These are phyloP conservation scores for Elmis aenea DNA, from an alignment of 2,888 invertebrate species.

Conservation along the genomic window DNA sequence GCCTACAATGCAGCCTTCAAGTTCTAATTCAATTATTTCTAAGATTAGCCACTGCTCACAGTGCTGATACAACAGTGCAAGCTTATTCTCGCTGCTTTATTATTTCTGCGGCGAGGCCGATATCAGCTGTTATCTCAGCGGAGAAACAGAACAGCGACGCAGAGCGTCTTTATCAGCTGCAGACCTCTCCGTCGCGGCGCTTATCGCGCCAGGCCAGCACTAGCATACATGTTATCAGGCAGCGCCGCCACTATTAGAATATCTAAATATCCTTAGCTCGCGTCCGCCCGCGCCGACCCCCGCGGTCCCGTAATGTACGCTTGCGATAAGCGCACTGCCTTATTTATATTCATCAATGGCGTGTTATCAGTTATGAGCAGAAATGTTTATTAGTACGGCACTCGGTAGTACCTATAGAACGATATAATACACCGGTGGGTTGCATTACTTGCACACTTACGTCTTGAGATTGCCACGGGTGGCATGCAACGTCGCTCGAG, in stretches of 20 bases:
- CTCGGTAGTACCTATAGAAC: constrained; percentile 16
- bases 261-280: constrained; percentile 47
- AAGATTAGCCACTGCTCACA: constrained; percentile 25
- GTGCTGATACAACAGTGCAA: constrained; percentile 21
- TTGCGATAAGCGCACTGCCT: constrained; percentile 44
- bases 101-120: constrained; percentile 41
- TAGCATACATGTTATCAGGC: constrained; percentile 45
- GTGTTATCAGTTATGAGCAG: constrained; percentile 47
- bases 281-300: constrained; percentile 30
- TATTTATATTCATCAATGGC: constrained; percentile 49
- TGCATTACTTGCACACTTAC: constrained; percentile 20
- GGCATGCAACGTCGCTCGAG: constrained; percentile 9
- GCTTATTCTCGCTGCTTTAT: constrained; percentile 36
- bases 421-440: constrained; percentile 17
- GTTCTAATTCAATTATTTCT: constrained; percentile 27
- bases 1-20: constrained; percentile 8
- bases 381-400: constrained; percentile 41
- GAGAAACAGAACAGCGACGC: constrained; percentile 44
- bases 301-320: constrained; percentile 37
- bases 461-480: constrained; percentile 11
- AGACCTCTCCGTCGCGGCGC: constrained; percentile 43
- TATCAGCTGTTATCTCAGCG: constrained; percentile 35
- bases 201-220: constrained; percentile 46
- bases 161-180: constrained; percentile 46
- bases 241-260: constrained; percentile 48